Evolutionary conservation across 2,888 invertebrate genomes (phyloP).

Genomic region (Melitaea athalia): DNA sequence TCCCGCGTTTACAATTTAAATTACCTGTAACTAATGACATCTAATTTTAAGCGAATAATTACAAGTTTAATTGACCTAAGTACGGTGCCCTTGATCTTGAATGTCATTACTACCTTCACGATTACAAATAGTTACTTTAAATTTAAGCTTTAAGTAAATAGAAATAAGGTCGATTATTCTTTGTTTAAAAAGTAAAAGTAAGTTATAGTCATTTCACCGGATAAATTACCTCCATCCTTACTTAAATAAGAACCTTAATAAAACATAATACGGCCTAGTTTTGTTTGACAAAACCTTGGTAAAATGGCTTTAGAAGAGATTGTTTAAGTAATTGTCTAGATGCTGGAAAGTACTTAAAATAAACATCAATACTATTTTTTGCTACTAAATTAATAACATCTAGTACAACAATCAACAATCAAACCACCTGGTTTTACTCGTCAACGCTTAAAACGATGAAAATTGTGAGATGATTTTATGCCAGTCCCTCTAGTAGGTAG

Average conservation of each 20-base stretch:
- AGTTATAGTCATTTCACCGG: conserved; percentile 39
- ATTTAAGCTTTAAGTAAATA: background rate
- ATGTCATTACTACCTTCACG: conserved; percentile 39
- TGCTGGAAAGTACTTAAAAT: background rate
- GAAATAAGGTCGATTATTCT: background rate
- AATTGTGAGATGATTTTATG: too few relatives aligned
- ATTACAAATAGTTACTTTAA: conserved; percentile 6
- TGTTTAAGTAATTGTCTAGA: background rate
- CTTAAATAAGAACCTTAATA: background rate
- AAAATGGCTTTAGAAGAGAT: conserved; percentile 8
- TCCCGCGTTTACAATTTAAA: background rate
- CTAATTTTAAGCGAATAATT: conserved; percentile 32
- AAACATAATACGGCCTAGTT: background rate
- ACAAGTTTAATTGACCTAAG: conserved; percentile 31
- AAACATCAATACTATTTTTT: background rate
- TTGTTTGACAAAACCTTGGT: background rate
- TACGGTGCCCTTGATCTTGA: conserved; percentile 54
- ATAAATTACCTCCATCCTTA: conserved; percentile 9
- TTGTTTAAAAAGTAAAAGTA: conserved; percentile 30
- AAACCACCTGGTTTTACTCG: too few relatives aligned
- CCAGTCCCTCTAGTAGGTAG: too few relatives aligned
- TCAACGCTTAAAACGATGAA: too few relatives aligned
- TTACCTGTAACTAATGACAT: conserved; percentile 22
- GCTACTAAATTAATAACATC: background rate
- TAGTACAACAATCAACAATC: too few relatives aligned